These are phyloP conservation scores for Gymnoscelis rufifasciata DNA, from an alignment of 2,888 invertebrate species.

Conservation along the genomic window DNA sequence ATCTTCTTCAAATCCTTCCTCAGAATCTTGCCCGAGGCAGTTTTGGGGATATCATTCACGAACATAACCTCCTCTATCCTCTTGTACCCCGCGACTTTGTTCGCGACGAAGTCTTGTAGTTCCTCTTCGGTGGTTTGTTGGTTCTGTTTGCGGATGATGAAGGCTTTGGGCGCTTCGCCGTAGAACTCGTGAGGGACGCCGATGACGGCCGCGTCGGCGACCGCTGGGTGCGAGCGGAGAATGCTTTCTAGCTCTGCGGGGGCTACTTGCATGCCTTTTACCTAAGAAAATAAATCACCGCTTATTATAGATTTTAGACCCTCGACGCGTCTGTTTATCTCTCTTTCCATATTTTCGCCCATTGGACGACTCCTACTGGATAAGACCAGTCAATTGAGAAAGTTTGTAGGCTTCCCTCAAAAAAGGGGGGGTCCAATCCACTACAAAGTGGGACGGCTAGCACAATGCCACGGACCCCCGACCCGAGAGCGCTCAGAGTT, in stretches of 20 bases:
- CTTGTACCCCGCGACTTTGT: conserved; percentile 88
- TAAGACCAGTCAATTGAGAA: too few relatives aligned
- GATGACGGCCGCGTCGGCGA: conserved; percentile 91
- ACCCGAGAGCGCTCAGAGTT: too few relatives aligned
- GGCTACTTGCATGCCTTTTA: conserved; percentile 88
- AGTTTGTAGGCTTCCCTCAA: too few relatives aligned
- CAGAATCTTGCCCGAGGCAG: conserved; percentile 88
- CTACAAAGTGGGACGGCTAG: too few relatives aligned
- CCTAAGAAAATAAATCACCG: conserved; percentile 48
- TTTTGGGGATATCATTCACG: conserved; percentile 85
- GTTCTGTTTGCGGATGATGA: conserved; percentile 81
- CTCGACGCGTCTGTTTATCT: too few relatives aligned
- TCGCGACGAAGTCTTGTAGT: conserved; percentile 78
- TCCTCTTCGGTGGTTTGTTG: conserved; percentile 64
- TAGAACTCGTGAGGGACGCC: conserved; percentile 84
- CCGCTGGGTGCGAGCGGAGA: conserved; percentile 84
- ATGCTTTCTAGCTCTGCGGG: conserved; percentile 93
- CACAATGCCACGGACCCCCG: too few relatives aligned
- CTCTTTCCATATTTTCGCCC: too few relatives aligned
- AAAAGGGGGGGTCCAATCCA: too few relatives aligned
- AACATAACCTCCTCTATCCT: conserved; percentile 83
- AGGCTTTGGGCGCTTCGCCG: conserved; percentile 90
- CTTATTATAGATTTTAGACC: too few relatives aligned
- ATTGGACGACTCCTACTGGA: too few relatives aligned
- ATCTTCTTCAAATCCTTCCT: conserved; percentile 81